A percentile compares a stretch with the other conserved stretches of the same genome.
Evolutionary conservation across 1,140 invertebrate genomes (phyloP).

Genomic region (Bactericera cockerelli): DNA sequence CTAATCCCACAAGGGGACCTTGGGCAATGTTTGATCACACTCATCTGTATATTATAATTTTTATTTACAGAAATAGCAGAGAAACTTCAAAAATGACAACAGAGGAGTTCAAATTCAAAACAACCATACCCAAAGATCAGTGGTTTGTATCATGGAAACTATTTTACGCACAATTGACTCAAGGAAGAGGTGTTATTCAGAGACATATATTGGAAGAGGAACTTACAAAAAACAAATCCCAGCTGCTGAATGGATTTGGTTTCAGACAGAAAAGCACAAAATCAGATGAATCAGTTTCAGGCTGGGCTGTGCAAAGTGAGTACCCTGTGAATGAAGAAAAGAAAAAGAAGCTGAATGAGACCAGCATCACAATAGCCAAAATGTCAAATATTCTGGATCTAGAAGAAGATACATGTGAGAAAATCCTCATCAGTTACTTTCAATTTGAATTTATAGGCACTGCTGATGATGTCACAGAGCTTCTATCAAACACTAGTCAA

Average conservation of each 20-base stretch:
- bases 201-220: background rate
- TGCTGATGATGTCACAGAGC: background rate
- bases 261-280: background rate
- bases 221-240: background rate
- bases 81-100: background rate
- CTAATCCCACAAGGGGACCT: too few relatives aligned
- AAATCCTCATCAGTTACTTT: slow-evolving; percentile 6
- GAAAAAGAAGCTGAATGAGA: background rate
- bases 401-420: background rate
- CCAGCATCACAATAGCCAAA: background rate
- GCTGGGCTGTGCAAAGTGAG: background rate
- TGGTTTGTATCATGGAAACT: background rate
- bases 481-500: background rate
- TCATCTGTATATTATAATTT: too few relatives aligned
- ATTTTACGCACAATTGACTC: background rate
- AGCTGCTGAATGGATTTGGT: background rate
- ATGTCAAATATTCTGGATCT: background rate
- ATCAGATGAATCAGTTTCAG: background rate
- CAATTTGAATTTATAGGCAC: background rate
- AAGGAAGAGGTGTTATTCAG: background rate
- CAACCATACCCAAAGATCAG: background rate
- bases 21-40: too few relatives aligned
- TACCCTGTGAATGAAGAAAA: background rate
- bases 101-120: background rate
- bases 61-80: too few relatives aligned